Percentiles rank a stretch among this genome's conserved stretches.
These are phyloP conservation scores for Tauraco erythrolophus DNA, from an alignment of 2,113 vertebrate species.

Conservation along the genomic window DNA sequence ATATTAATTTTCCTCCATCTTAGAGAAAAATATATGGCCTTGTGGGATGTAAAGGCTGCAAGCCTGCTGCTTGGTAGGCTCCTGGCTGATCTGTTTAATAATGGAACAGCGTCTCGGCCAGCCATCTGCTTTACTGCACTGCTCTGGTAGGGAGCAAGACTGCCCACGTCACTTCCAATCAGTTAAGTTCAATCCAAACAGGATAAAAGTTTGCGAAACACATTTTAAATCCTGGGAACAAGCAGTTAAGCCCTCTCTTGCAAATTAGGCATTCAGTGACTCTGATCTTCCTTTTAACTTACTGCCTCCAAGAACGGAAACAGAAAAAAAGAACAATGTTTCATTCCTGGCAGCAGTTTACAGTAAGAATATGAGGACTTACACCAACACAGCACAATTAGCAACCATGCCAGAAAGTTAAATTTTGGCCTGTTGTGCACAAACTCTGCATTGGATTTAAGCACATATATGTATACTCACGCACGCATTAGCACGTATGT, in stretches of 20 bases:
- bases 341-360: neutral
- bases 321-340: neutral
- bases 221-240: neutral
- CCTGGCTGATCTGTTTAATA: neutral
- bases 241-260: neutral
- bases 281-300: neutral
- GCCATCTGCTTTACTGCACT: neutral
- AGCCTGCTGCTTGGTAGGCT: neutral
- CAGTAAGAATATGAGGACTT: neutral
- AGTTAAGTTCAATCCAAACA: neutral
- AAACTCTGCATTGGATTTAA: neutral
- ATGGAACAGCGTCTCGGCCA: neutral
- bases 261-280: neutral
- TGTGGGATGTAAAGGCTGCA: neutral
- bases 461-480: neutral
- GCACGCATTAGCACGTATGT: too few relatives aligned
- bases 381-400: neutral
- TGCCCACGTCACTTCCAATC: neutral
- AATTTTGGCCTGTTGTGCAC: neutral
- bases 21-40: constrained; percentile 29
- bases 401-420: neutral
- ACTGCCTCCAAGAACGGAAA: neutral
- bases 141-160: neutral
- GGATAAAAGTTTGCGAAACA: constrained; percentile 26
- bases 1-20: constrained; percentile 48